Conservation (phyloP, 2,797 vertebrate genomes). For the Microctenopoma lineatum region DNA sequence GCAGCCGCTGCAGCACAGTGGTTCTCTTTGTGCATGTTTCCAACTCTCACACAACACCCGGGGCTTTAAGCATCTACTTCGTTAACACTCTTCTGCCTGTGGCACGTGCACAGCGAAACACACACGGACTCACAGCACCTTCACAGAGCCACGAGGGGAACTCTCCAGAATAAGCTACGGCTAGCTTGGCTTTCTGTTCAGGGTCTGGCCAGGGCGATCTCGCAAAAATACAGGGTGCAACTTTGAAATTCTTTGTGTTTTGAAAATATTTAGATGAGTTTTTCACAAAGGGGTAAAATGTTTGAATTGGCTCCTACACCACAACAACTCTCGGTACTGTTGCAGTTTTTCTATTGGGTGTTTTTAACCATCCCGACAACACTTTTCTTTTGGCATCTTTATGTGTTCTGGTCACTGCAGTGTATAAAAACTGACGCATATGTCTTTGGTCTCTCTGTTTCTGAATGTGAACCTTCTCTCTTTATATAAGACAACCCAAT, state of each 20-base stretch:
- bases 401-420: conserved; percentile 35
- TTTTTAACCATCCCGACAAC: conserved; percentile 63
- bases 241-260: conserved; percentile 65
- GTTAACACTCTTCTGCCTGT: conserved; percentile 62
- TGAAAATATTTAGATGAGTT: conserved; percentile 46
- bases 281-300: conserved; percentile 42
- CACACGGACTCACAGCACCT: conserved; percentile 41
- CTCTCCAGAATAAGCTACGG: conserved; percentile 71
- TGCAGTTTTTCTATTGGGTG: conserved; percentile 75
- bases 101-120: conserved; percentile 51
- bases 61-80: conserved; percentile 43
- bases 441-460: conserved; percentile 27
- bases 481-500: conserved; percentile 56
- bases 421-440: conserved; percentile 47
- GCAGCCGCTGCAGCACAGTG: too few relatives aligned
- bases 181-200: conserved; percentile 70
- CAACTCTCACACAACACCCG: too few relatives aligned
- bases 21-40: too few relatives aligned
- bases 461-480: conserved; percentile 69
- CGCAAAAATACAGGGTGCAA: conserved; percentile 81
- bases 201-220: conserved; percentile 76
- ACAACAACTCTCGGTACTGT: conserved; percentile 60
- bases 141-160: conserved; percentile 56
- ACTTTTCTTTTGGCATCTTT: conserved; percentile 27
- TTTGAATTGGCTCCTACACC: conserved; percentile 44